Percentiles rank a stretch among this genome's conserved stretches.
These are phyloP conservation scores for Lacerta agilis DNA, from an alignment of 2,797 vertebrate species.

Conservation along the genomic window DNA sequence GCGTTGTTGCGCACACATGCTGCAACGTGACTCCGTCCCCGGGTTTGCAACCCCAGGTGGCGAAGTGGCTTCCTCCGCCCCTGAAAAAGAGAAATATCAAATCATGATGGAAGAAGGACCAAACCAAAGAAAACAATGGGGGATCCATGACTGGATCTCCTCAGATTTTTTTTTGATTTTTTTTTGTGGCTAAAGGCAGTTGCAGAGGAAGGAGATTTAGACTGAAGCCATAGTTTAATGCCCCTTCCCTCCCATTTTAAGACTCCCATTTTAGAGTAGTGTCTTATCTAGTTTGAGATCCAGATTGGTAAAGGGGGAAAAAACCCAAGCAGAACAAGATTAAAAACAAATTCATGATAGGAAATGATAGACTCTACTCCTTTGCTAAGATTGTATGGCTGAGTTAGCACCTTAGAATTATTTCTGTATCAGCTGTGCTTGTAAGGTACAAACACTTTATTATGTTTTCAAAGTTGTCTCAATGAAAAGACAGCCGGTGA, in stretches of 20 bases:
- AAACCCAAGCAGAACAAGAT: background rate
- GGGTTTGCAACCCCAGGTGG: too few relatives aligned
- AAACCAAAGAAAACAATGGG: background rate
- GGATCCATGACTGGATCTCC: background rate
- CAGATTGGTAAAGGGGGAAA: background rate
- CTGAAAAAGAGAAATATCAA: background rate
- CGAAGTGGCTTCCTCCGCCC: too few relatives aligned
- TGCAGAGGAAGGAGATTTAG: background rate
- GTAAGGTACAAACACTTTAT: constrained; percentile 13
- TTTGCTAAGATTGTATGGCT: constrained; percentile 24
- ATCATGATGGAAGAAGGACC: background rate
- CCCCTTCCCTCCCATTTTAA: background rate
- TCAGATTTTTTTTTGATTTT: background rate
- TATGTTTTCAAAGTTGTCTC: constrained; percentile 27
- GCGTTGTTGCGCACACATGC: too few relatives aligned
- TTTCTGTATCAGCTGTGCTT: constrained; percentile 10
- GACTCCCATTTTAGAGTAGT: background rate
- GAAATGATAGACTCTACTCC: constrained; percentile 1
- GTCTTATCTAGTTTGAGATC: background rate
- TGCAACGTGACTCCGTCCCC: too few relatives aligned
- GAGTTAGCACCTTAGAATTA: constrained; percentile 33
- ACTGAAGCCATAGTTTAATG: background rate
- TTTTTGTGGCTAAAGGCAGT: background rate
- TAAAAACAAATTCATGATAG: rapidly evolving
- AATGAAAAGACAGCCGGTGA: constrained; percentile 4